Conservation (phyloP, 2,888 invertebrate genomes). For the Harmothoe impar region DNA sequence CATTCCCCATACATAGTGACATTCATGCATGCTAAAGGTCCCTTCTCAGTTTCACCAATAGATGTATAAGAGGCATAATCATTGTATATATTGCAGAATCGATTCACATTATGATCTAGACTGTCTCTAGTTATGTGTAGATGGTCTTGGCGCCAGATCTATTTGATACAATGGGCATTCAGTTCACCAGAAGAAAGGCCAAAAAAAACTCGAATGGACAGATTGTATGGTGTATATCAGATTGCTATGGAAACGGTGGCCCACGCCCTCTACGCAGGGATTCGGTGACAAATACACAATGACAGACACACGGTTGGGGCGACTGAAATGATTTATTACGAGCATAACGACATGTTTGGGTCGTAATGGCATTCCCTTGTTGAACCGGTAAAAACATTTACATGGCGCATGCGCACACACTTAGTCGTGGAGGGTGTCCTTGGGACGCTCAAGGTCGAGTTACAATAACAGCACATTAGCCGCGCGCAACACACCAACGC, state of each 20-base stretch:
- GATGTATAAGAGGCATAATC: no score
- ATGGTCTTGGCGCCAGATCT: background rate
- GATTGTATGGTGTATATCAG: background rate
- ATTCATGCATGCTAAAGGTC: no score
- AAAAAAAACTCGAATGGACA: background rate
- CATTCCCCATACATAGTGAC: no score
- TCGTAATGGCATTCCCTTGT: constrained; percentile 58
- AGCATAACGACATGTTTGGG: constrained; percentile 17
- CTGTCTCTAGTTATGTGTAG: background rate
- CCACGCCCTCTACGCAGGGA: constrained; percentile 18
- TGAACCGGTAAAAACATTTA: constrained; percentile 37
- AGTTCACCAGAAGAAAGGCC: no score
- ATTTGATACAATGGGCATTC: background rate
- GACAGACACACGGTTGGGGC: background rate
- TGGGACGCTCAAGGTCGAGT: background rate
- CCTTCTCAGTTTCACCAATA: no score
- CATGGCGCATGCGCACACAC: constrained; percentile 25
- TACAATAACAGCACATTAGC: constrained; percentile 59
- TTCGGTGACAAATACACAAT: constrained; percentile 28
- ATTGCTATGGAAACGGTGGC: constrained; percentile 26
- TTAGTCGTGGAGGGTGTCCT: constrained; percentile 28
- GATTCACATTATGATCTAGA: no score
- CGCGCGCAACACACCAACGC: constrained; percentile 2
- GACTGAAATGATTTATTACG: constrained; percentile 42
- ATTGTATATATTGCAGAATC: no score